Base-by-base conservation (phyloP, 2,888 invertebrate genomes). In the Drosophila flavopinicola region DNA sequence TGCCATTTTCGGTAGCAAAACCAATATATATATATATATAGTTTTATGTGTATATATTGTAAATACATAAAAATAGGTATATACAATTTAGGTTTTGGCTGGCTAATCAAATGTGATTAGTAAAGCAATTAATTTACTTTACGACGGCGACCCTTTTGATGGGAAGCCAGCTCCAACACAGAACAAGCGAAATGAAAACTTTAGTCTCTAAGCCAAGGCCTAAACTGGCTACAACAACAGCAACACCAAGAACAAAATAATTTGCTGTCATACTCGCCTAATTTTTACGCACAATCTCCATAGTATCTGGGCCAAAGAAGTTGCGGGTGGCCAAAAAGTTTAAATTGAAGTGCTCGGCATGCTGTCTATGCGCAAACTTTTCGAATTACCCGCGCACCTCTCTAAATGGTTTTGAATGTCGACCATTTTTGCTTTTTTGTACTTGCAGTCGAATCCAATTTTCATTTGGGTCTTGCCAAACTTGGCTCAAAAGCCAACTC, bases 281-380 rank as follows among this genome's bases (percentile, higher is more conserved):
- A 66, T 70, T 79, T 79, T 44, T 41, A 49, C 44, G 25, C 44
- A 30, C 42, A 64, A 64, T 58, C 58, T 74, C 47, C 29, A 41
- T 48, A 56, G 70, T 42, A 42, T 42, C 37, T 68, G 49, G 29
- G 9, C 27, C 24, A 32, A 49, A 30, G 42, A 51, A 44, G 23
- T 53, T 64, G 39, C 20, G 33, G 64, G 25, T 11, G 35, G 23
- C 30, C 45, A 74, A 68, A 68, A 69, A 82, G 83, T 79, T 85
- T 85, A 85, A 82, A 79, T 85, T 85, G 67, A 78, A 85, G 75
- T 68, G 57, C 73, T 70, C 39, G 30, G 54, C 27, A 17, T 49
- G 39, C 35, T 74, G 37, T 33, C 32, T 33, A 45, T 49, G 23
- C 30, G 27, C 27, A 69, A 77, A 70, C 33, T 78, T 75, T 77